These are phyloP conservation scores for Zaprionus inermis DNA, from an alignment of 1,140 invertebrate genomes.

Conservation along the genomic window DNA sequence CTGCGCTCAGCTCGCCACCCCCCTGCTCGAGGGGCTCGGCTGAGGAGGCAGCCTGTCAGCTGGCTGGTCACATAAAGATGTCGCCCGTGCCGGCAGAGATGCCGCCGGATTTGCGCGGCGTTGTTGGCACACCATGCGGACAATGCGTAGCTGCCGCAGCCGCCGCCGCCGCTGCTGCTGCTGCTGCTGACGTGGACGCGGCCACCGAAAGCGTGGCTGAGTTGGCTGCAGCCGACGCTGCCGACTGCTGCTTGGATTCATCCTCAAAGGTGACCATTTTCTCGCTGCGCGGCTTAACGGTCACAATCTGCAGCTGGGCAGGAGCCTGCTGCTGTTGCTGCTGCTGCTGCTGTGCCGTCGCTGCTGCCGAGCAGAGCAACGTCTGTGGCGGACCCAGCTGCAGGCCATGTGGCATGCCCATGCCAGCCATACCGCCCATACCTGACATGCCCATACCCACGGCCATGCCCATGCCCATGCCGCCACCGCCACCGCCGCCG, in stretches of 20 bases:
- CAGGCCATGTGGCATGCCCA: conserved; percentile 75
- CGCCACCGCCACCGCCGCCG: not conserved
- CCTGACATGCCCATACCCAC: conserved; percentile 43
- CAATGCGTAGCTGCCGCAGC: conserved; percentile 61
- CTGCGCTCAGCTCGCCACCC: conserved; percentile 52
- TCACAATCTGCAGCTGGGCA: conserved; percentile 73
- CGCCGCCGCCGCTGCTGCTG: conserved; percentile 41
- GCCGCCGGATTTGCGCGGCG: conserved; percentile 80
- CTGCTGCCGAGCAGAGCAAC: conserved; percentile 68
- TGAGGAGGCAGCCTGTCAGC: conserved; percentile 38
- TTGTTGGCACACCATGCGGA: conserved; percentile 82
- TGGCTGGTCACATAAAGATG: conserved; percentile 87
- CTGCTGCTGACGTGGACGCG: conserved; percentile 27
- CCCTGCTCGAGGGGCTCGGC: conserved; percentile 33
- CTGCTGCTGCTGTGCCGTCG: conserved; percentile 49
- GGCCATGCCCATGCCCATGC: conserved; percentile 34
- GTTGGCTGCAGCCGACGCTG: conserved; percentile 33
- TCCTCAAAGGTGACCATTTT: conserved; percentile 94
- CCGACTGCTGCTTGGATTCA: conserved; percentile 84
- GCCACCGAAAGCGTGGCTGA: not conserved
- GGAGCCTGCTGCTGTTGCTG: conserved; percentile 67
- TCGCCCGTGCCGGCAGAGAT: conserved; percentile 83
- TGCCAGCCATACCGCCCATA: conserved; percentile 47
- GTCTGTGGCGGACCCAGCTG: conserved; percentile 74
- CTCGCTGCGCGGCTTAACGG: conserved; percentile 86